Evolutionary conservation across 2,888 invertebrate genomes (phyloP).

Genomic region (Quadroppia sp.): DNA sequence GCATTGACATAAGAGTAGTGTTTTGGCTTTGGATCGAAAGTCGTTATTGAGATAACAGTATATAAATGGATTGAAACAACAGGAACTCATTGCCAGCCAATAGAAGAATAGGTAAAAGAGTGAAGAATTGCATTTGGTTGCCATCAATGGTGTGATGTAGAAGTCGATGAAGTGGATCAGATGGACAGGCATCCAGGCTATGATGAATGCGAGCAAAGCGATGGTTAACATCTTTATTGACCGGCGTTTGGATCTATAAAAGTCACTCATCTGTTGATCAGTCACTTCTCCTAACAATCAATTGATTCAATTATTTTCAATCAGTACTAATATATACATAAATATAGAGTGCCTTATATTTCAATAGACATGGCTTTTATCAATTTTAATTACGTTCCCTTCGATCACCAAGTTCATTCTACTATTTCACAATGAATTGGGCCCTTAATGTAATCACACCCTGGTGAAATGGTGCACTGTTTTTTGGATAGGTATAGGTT

Average conservation of each 20-base stretch:
- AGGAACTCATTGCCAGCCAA: slow-evolving; percentile 56
- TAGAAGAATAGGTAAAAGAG: slow-evolving; percentile 54
- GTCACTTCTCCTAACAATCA: slow-evolving; percentile 55
- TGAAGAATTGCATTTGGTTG: slow-evolving; percentile 51
- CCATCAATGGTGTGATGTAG: slow-evolving; percentile 46
- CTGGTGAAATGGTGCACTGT: too few species aligned
- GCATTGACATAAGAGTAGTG: background rate
- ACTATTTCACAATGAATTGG: too few species aligned
- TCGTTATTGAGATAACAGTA: slow-evolving; percentile 56
- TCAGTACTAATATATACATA: too few species aligned
- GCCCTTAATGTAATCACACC: too few species aligned
- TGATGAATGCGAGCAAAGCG: slow-evolving; percentile 54
- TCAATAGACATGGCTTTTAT: too few species aligned
- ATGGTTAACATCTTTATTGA: slow-evolving; percentile 56
- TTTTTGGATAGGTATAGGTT: too few species aligned
- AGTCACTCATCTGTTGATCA: slow-evolving; percentile 52
- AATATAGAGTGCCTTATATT: too few species aligned
- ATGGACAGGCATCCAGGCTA: slow-evolving; percentile 57
- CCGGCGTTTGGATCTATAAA: slow-evolving; percentile 53
- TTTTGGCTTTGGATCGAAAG: slow-evolving; percentile 61
- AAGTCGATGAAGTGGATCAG: slow-evolving; percentile 54
- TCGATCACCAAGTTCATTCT: too few species aligned
- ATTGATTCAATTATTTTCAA: too few species aligned
- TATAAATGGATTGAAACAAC: slow-evolving; percentile 56
- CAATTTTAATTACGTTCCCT: too few species aligned